Percentiles rank a stretch among this genome's conserved stretches.
Conservation (phyloP, 2,888 invertebrate species). For the Leptarthrus brevirostris region DNA sequence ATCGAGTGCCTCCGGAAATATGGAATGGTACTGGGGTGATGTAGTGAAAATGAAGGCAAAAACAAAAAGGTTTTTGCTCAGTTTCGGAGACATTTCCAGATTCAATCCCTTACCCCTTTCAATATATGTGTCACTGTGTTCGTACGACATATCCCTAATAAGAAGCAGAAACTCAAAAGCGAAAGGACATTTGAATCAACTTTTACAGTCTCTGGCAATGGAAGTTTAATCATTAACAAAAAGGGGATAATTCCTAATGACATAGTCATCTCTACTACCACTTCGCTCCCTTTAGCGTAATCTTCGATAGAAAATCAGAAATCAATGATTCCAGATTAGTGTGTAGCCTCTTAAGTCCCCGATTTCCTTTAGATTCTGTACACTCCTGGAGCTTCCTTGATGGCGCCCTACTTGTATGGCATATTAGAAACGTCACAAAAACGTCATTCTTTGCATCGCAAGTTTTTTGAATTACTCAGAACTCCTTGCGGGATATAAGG, state of each 20-base stretch:
- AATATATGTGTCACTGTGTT: slow-evolving; percentile 21
- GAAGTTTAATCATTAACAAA: slow-evolving; percentile 52
- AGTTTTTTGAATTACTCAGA: slow-evolving; percentile 18
- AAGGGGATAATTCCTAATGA: slow-evolving; percentile 36
- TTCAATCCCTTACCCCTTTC: background rate
- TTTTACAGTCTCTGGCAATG: slow-evolving; percentile 17
- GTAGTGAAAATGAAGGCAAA: slow-evolving; percentile 41
- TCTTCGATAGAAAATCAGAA: slow-evolving; percentile 51
- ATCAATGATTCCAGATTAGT: slow-evolving; percentile 53
- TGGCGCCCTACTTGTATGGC: background rate
- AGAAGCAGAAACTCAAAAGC: slow-evolving; percentile 46
- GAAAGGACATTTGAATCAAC: slow-evolving; percentile 45
- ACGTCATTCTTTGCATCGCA: background rate
- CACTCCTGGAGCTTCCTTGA: background rate
- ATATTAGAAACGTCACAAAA: background rate
- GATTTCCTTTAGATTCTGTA: background rate
- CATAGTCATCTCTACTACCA: background rate
- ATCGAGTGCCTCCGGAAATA: background rate
- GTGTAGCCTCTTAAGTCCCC: slow-evolving; percentile 35
- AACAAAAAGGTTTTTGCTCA: slow-evolving; percentile 44
- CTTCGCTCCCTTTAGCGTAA: background rate
- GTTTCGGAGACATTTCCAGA: slow-evolving; percentile 30
- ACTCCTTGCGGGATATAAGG: slow-evolving; percentile 1
- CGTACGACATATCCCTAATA: slow-evolving; percentile 27
- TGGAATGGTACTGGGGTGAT: background rate